Base-by-base conservation (phyloP, 1,140 invertebrate species). In the Magallana ariakensis region DNA sequence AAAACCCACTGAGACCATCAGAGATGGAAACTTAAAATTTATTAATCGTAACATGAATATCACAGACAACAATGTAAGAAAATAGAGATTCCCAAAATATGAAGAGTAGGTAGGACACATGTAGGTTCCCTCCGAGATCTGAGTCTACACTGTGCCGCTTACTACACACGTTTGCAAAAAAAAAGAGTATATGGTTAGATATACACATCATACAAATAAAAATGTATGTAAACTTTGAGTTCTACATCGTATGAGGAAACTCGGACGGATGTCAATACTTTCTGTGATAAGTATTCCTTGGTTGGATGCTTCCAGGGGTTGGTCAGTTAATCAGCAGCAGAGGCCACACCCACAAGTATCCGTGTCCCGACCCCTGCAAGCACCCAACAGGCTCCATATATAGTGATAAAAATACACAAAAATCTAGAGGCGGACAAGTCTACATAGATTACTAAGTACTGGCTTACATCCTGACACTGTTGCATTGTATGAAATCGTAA, bases 31-130 rank as follows among this genome's bases (percentile, higher is more conserved):
- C 66, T 75, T 75, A 75, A 46, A 46, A 75, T 75, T 75, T 75
- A 75, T 75, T 75, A 26, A 26, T 33, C 9, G 19, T 33, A 75
- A 75, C 66, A 75, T 75, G 22, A 11, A 75, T 75, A 75, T 75
- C 66, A 75, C 66, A 75, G 66, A 75, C 66, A 75, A 75, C 66
- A 75, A 10, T 75, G 22, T 75, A 75, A 75, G 66, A 75, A 75
- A 75, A 75, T 75, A 75, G 66, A 75, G 66, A 75, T 75, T 75
- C 33, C 26, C 26, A 26, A 13, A 11, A 11, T 13, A 75, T 26
- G 33, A 66, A 13, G 22, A 75, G 66, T 75, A 46, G 33, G 33
- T 0, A 46, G 33, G 33, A 46, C 33, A 5, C 33, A 46, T 46
- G 33, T 46, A 46, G 33, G 33, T 46, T 46, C 33, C 33, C 33